Evolutionary conservation across 2,113 vertebrate genomes (phyloP).

Genomic region (Apus apus): DNA sequence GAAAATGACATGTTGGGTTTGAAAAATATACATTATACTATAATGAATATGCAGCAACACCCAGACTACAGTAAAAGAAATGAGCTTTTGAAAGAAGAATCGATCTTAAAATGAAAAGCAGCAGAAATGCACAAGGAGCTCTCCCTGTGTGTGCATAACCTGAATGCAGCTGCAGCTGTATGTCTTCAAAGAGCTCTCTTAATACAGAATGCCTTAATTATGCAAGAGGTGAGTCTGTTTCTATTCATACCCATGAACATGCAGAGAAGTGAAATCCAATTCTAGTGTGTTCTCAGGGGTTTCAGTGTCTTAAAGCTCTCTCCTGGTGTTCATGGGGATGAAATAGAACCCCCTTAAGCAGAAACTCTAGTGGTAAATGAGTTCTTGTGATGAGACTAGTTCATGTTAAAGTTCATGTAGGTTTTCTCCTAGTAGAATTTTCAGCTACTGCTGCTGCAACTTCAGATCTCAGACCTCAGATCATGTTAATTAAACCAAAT

Average conservation of each 20-base stretch:
- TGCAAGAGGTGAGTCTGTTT: not conserved
- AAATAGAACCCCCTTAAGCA: not conserved
- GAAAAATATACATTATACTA: not conserved
- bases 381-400: not conserved
- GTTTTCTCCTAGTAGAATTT: not conserved
- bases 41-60: not conserved
- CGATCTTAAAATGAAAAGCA: not conserved
- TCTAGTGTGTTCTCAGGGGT: not conserved
- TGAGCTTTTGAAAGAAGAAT: not conserved
- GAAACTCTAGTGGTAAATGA: not conserved
- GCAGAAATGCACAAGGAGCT: not conserved
- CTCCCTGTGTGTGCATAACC: not conserved
- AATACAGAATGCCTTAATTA: not conserved
- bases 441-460: not conserved
- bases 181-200: not conserved
- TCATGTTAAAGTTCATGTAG: not conserved
- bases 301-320: not conserved
- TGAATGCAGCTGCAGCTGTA: not conserved
- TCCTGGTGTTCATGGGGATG: not conserved
- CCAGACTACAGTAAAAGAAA: not conserved
- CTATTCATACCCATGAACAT: not conserved
- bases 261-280: not conserved
- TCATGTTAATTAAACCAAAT: not conserved
- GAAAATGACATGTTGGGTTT: not conserved
- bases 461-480: not conserved